phyloP scores from a whole-genome alignment of 2,888 invertebrate genomes.

The Eristalinus aeneus region DNA sequence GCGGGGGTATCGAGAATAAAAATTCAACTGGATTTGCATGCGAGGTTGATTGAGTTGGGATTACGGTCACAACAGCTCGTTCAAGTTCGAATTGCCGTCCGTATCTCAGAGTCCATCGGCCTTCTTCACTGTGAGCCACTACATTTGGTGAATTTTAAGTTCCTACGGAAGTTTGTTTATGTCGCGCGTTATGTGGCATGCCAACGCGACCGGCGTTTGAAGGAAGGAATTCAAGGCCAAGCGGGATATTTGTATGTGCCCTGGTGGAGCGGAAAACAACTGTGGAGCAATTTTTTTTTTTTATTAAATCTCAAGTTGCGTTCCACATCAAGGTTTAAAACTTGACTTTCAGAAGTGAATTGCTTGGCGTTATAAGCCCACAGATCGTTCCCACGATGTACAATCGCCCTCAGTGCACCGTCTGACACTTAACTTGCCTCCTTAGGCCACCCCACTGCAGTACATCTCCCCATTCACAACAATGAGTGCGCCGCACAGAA shows the following conservation, averaged over 20 bases:
- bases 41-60: not conserved
- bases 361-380: not conserved
- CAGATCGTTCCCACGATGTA: not conserved
- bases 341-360: not conserved
- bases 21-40: not conserved
- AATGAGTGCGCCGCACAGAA: not conserved
- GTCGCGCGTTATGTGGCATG: not conserved
- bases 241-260: not conserved
- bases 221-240: not conserved
- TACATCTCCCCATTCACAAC: not conserved
- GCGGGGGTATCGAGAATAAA: not conserved
- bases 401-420: not conserved
- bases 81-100: not conserved
- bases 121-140: not conserved
- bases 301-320: too few relatives aligned
- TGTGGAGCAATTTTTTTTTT: too few relatives aligned
- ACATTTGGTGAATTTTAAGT: not conserved
- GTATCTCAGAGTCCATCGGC: not conserved
- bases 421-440: not conserved
- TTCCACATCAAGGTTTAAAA: not conserved
- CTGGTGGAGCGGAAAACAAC: not conserved
- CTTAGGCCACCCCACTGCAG: not conserved
- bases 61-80: not conserved
- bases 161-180: not conserved
- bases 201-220: not conserved